Conservation (phyloP, 2,888 invertebrate species). For the Drymonia ruficornis region DNA sequence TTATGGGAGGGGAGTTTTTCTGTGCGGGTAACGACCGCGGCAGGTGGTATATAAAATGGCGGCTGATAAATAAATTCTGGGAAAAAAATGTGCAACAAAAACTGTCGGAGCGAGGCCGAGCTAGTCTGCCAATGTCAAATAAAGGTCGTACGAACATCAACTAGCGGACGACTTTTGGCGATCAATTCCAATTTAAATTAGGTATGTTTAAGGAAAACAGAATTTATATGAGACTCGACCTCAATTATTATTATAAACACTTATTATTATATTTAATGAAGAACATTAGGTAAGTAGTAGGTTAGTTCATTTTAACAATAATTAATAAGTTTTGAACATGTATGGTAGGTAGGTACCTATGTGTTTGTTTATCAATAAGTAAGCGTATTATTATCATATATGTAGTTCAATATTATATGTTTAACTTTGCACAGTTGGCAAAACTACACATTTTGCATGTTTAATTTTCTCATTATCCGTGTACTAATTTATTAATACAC, state of each 20-base stretch:
- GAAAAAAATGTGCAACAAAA: constrained; percentile 75
- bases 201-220: constrained; percentile 25
- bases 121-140: constrained; percentile 71
- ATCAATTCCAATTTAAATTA: constrained; percentile 20
- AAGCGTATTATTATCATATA: no score
- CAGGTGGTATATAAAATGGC: constrained; percentile 79
- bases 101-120: constrained; percentile 54
- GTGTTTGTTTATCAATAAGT: no score
- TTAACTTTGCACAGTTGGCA: no score
- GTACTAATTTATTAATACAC: not conserved
- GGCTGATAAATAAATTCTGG: constrained; percentile 68
- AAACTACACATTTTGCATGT: not conserved
- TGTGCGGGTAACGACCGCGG: constrained; percentile 79
- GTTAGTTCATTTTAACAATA: no score
- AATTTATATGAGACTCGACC: not conserved
- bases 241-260: no score
- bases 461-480: not conserved
- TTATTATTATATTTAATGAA: no score
- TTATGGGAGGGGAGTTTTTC: constrained; percentile 76
- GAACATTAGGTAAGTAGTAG: no score
- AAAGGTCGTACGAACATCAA: constrained; percentile 64
- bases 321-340: not conserved
- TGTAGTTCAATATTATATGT: no score
- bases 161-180: constrained; percentile 13
- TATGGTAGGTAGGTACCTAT: not conserved